Evolutionary conservation across 2,113 vertebrate genomes (phyloP), one percentile per base, ranked within the genome.

Genomic region (Onychostoma macrolepis): DNA sequence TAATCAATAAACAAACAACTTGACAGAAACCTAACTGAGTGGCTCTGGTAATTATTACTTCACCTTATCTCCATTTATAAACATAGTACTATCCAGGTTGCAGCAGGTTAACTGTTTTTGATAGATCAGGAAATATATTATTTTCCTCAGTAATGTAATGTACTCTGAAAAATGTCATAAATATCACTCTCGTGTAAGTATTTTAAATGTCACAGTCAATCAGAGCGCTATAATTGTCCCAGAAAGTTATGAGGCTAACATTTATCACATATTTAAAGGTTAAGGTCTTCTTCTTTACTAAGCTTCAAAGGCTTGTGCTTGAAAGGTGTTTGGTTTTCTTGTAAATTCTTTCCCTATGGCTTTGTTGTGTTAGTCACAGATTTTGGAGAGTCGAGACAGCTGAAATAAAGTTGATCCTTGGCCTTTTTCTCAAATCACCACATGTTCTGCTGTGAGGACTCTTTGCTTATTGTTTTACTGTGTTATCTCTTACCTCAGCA

Each of bases 271-370:
- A 4, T 56, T 82, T 72, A 33, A 45, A 48, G 30, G 58, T 45
- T 21, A 26, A 65, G 12, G 30, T 2, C 43, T 85, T 76, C 72
- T 80, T 21, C n/a, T 74, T 38, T 67, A 67, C 13, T 67, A 30
- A 80, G 83, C 85, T 91, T 92, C 82, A 86, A 92, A 91, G 80
- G 82, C 85, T 84, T 91, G 89, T 90, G 85, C 91, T 79, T 81
- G 72, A 85, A 82, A 50, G 85, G 48, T 90, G 85, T 91, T 89
- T 90, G 90, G 85, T 91, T 91, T 69, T 80, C 67, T 75, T 90
- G 17, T 84, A 87, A 92, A 91, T 86, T 56, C 88, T 69, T 85
- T 90, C 86, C 91, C 90, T 89, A 90, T 92, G 89, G 89, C 53
- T 58, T 87, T 85, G 81, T 88, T 89, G 88, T 85, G 86, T 85